Evolutionary conservation across 2,797 vertebrate species (phyloP).

Genomic region (Avahi laniger): DNA sequence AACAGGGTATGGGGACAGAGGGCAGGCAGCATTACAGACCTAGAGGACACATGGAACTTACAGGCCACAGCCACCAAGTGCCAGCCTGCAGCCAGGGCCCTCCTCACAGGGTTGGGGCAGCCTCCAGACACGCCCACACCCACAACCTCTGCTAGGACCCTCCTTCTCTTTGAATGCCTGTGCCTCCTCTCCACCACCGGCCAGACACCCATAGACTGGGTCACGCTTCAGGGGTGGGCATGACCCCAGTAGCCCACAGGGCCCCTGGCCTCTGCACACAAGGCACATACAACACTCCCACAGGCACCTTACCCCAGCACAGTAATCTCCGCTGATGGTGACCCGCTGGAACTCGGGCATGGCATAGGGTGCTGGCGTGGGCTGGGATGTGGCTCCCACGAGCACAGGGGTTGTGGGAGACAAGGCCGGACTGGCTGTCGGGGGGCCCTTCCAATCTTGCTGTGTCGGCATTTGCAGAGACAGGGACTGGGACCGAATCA

Average conservation of each 20-base stretch:
- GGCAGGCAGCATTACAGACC: background rate
- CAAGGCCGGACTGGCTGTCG: slow-evolving; percentile 75
- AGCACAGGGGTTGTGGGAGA: slow-evolving; percentile 81
- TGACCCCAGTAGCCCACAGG: background rate
- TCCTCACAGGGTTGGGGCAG: background rate
- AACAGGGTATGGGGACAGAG: background rate
- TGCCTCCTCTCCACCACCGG: background rate
- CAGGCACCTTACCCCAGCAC: slow-evolving; percentile 93
- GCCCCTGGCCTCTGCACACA: background rate
- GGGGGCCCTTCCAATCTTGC: slow-evolving; percentile 86
- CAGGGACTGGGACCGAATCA: slow-evolving; percentile 95
- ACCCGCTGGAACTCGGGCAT: slow-evolving; percentile 96
- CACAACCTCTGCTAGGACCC: background rate
- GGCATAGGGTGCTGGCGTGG: slow-evolving; percentile 77
- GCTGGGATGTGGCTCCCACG: slow-evolving; percentile 69
- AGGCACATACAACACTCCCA: background rate
- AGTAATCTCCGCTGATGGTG: slow-evolving; percentile 97
- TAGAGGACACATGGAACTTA: background rate
- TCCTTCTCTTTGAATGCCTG: background rate
- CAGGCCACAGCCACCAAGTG: background rate
- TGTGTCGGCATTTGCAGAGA: slow-evolving; percentile 90
- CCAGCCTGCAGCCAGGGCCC: background rate
- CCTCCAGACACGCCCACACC: background rate
- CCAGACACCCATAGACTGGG: background rate
- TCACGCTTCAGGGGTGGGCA: background rate